Evolutionary conservation across 2,888 invertebrate species (phyloP).

Genomic region (Aporophyla lueneburgensis): DNA sequence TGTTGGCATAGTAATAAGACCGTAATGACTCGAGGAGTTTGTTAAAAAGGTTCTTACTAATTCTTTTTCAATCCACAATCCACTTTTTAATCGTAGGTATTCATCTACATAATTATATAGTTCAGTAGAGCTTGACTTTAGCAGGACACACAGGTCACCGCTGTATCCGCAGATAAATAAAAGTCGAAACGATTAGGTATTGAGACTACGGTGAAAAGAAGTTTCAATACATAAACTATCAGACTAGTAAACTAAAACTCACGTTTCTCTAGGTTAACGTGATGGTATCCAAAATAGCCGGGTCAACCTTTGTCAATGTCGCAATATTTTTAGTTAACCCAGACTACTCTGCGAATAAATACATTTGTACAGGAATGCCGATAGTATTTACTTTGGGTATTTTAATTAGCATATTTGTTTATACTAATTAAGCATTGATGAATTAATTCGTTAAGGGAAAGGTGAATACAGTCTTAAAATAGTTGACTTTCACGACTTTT

Average conservation of each 20-base stretch:
- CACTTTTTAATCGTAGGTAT: too few species aligned
- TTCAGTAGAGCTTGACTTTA: background rate
- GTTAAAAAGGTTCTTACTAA: too few species aligned
- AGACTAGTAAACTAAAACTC: background rate
- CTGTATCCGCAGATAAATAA: background rate
- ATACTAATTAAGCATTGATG: too few species aligned
- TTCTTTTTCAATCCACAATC: too few species aligned
- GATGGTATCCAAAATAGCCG: constrained; percentile 43
- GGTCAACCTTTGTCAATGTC: constrained; percentile 57
- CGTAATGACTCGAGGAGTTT: too few species aligned
- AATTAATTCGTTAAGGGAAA: constrained; percentile 6
- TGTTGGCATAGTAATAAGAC: background rate
- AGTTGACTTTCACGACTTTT: background rate
- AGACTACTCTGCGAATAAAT: constrained; percentile 39
- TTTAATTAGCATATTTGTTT: constrained; percentile 30
- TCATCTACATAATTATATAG: background rate
- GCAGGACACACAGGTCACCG: background rate
- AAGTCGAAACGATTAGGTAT: background rate
- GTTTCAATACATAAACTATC: background rate
- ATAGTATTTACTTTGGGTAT: constrained; percentile 9
- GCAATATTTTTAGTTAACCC: constrained; percentile 56
- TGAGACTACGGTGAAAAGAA: background rate
- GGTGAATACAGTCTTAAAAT: background rate
- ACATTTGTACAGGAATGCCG: constrained; percentile 25
- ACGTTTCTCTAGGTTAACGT: constrained; percentile 14